These are phyloP conservation scores for Henricia sp. DNA, from an alignment of 53 echinoderm and acorn worm genomes.

Conservation along the genomic window DNA sequence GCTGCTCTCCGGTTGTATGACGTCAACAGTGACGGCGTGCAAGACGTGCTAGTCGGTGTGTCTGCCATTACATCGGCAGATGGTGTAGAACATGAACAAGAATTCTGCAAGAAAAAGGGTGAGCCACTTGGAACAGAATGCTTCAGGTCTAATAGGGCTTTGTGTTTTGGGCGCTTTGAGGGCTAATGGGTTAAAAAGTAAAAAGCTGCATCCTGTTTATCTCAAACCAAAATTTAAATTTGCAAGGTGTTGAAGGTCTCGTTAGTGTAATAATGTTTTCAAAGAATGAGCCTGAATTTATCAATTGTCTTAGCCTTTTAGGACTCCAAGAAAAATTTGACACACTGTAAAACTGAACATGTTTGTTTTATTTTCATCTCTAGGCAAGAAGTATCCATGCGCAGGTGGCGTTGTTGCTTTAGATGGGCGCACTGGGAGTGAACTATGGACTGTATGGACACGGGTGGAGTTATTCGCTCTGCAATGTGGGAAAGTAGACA, in stretches of 20 bases:
- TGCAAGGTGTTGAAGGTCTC: too few species aligned
- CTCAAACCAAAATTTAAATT: too few species aligned
- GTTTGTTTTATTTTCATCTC: background rate
- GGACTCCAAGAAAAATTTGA: background rate
- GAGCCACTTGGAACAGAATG: background rate
- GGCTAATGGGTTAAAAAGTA: too few species aligned
- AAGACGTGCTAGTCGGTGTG: slow-evolving; percentile 71
- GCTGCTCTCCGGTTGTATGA: slow-evolving; percentile 66
- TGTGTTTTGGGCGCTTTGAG: background rate
- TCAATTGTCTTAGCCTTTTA: too few species aligned
- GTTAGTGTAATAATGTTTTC: too few species aligned
- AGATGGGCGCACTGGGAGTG: slow-evolving; percentile 68
- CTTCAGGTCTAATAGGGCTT: background rate
- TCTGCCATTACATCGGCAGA: background rate
- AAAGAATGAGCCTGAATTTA: too few species aligned
- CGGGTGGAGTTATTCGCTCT: slow-evolving; percentile 60
- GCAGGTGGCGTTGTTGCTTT: slow-evolving; percentile 62
- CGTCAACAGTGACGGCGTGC: slow-evolving; percentile 72
- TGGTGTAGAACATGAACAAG: background rate
- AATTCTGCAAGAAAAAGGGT: slow-evolving; percentile 29
- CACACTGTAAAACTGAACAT: background rate
- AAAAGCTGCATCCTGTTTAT: too few species aligned
- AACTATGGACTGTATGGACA: slow-evolving; percentile 54
- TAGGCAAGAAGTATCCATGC: slow-evolving; percentile 69
- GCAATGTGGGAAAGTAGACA: slow-evolving; percentile 77